These are phyloP conservation scores for Sweltsa coloradensis DNA, from an alignment of 1,140 invertebrate species.

Conservation along the genomic window DNA sequence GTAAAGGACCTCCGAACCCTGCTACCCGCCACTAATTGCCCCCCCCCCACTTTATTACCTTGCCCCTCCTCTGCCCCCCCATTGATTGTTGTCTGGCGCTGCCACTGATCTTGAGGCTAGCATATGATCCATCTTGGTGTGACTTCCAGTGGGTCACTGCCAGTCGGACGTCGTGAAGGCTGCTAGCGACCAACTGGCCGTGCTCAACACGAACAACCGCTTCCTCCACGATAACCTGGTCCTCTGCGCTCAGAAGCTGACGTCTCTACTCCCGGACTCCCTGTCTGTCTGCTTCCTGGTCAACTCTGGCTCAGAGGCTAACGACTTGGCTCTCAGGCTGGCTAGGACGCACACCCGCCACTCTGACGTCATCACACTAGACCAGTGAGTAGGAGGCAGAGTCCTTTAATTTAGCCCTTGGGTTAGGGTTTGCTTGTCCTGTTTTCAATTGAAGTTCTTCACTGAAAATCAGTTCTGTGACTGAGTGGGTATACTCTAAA, in stretches of 20 bases:
- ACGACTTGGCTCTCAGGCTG: slow-evolving; percentile 88
- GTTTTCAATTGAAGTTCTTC: too few relatives aligned
- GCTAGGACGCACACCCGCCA: slow-evolving; percentile 79
- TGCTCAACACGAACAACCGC: slow-evolving; percentile 86
- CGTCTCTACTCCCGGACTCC: slow-evolving; percentile 63
- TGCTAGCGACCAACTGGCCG: slow-evolving; percentile 74
- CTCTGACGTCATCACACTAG: slow-evolving; percentile 81
- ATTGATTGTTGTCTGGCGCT: too few relatives aligned
- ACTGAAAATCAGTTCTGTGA: too few relatives aligned
- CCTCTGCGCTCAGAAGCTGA: slow-evolving; percentile 74
- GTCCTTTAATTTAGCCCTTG: too few relatives aligned
- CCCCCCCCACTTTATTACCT: too few relatives aligned
- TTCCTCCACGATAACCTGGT: slow-evolving; percentile 94
- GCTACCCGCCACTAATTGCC: too few relatives aligned
- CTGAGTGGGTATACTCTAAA: too few relatives aligned
- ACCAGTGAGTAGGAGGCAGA: slow-evolving; percentile 85
- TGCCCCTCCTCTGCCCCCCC: too few relatives aligned
- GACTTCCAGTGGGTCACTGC: slow-evolving; percentile 82
- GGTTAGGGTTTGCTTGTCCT: too few relatives aligned
- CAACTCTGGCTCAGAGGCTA: slow-evolving; percentile 99
- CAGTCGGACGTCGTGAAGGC: slow-evolving; percentile 87
- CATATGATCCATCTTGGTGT: too few relatives aligned
- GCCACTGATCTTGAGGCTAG: too few relatives aligned
- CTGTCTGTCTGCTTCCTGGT: slow-evolving; percentile 93
- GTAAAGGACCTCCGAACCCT: too few relatives aligned